These are phyloP conservation scores for Megalurothrips usitatus DNA, from an alignment of 2,888 invertebrate genomes.

Conservation along the genomic window DNA sequence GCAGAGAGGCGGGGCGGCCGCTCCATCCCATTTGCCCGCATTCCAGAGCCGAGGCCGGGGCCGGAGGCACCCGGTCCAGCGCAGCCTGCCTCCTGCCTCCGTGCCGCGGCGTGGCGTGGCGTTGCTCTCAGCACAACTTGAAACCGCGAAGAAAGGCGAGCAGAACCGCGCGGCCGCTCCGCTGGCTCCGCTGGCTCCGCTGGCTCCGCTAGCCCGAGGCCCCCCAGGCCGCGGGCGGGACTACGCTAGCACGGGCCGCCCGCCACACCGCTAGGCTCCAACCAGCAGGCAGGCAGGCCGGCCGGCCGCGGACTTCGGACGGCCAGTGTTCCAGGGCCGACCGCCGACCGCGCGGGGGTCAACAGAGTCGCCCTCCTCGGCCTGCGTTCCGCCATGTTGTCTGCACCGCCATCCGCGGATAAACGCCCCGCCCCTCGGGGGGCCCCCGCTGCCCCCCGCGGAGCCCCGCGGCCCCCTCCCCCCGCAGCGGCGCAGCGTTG, in stretches of 20 bases:
- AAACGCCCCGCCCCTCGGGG: background rate
- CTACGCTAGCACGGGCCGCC: background rate
- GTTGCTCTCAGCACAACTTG: background rate
- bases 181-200: too few species aligned
- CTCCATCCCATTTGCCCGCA: too few species aligned
- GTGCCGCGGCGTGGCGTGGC: background rate
- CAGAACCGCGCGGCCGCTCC: background rate
- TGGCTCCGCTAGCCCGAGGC: too few species aligned
- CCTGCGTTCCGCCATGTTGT: conserved; percentile 17
- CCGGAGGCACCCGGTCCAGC: background rate
- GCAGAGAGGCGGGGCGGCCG: too few species aligned
- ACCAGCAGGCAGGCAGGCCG: too few species aligned
- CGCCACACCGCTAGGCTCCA: background rate
- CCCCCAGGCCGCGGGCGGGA: background rate
- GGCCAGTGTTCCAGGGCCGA: background rate
- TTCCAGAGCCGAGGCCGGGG: too few species aligned
- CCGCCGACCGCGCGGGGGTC: background rate
- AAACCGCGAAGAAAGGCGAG: too few species aligned
- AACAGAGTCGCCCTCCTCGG: too few species aligned
- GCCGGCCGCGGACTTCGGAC: background rate
- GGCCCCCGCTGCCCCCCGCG: background rate
- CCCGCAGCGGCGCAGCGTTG: background rate
- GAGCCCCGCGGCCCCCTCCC: background rate
- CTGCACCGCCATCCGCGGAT: background rate
- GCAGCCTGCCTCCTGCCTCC: background rate